Base-by-base conservation (phyloP, 2,797 vertebrate genomes). In the Anguilla anguilla region DNA sequence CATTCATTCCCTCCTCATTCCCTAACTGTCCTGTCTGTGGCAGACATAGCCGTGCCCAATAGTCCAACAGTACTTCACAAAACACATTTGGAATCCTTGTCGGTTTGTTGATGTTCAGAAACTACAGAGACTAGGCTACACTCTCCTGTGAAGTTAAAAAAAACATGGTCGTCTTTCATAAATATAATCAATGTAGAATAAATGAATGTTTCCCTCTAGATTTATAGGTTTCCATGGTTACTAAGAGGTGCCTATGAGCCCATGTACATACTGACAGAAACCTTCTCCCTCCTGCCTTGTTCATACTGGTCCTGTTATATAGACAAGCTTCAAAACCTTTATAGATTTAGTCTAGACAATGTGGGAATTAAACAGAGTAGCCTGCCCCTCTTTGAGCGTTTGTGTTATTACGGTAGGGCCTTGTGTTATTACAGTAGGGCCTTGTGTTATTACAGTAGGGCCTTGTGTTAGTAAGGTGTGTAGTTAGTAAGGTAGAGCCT, bases 261-360 rank as follows among this genome's bases (percentile, higher is more conserved):
- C 39, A 81, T 81, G 19, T 81, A 22, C 43, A 25, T 9, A 81
- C 59, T 53, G 17, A 39, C 39, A 83, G 57, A 83, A 22, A n/a
- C 69, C 83, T 83, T 28, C 81, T 69, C 57, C 64, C 43, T 83
- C 86, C 67, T 64, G 67, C 61, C 3, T 17, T 61, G 25, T 79
- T 87, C 59, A 49, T 82, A 55, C 46, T 83, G 46, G 77, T 82
- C 31, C 51, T 83, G 59, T 22, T 81, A 35, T 83, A 67, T 51
- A 35, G 39, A 59, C 61, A 67, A 43, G 57, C 86, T 83, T 87
- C 83, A 67, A 83, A 87, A 87, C 39, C 55, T 67, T 87, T 83
- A 87, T 51, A 69, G 86, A 61, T 64, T 87, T 64, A 39, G 82
- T 59, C 86, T 25, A 83, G 61, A 87, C 82, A 87, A 83, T 35